Evolutionary conservation across 2,888 invertebrate genomes (phyloP), one percentile per base, ranked within the genome.

Genomic region (Lycocerus yunnanus): DNA sequence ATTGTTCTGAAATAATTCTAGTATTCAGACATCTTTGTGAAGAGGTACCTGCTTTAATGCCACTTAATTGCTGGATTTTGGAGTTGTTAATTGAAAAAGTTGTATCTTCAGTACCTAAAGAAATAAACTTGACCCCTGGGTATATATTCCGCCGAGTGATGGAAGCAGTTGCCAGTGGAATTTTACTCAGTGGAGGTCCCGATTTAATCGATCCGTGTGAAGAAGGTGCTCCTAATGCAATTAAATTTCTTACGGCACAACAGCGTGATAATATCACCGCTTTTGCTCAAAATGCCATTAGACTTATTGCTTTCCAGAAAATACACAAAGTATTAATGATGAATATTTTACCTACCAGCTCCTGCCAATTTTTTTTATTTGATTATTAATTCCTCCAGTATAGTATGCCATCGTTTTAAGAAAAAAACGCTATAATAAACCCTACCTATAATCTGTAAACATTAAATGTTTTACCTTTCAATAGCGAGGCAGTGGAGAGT

Each of bases 121-220:
- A 94, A 74, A 90, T 90, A 67, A 93, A 93, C 81, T 89, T 98
- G 84, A 95, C 96, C 79, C 97, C 97, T 71, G 97, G 98, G 72
- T 98, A 98, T 88, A 97, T 97, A 71, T 90, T 99, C 82, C 93
- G 98, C 27, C 92, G 98, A 82, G 94, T 98, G 76, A 93, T 99
- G 91, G 99, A 99, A 90, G 96, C 97, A 65, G 92, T 98, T 71
- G 95, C 98, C 10, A 95, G 96, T 75, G 99, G 99, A 58, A 91
- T 98, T 83, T 89, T 98, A 82, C 91, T 98, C 73, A 94, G 95
- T 68, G 95, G 94, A 84, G 96, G 97, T 65, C 96, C 97, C 75
- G 98, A 98, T 76, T 89, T 99, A 75, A 89, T 95, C 43, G 99
- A 99, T 91, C 99, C 99, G 5, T 99, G 99, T 88, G 99, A 99